Evolutionary conservation across 2,888 invertebrate genomes (phyloP).

Genomic region (Idaea biselata): DNA sequence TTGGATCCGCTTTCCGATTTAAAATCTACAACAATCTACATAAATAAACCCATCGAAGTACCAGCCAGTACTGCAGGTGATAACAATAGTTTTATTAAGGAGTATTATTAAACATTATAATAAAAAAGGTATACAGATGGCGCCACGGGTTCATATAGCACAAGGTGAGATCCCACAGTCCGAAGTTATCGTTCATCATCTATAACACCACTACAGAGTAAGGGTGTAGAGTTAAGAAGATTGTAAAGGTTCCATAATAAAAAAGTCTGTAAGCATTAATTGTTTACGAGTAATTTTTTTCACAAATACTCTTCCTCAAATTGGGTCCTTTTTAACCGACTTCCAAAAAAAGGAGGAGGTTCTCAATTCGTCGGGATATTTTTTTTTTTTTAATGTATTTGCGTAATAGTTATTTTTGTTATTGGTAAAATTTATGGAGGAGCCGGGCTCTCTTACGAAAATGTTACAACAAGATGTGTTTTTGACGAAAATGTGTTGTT

Average conservation of each 20-base stretch:
- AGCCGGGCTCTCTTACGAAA: no score
- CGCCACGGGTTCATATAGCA: slow-evolving; percentile 64
- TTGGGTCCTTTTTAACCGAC: no score
- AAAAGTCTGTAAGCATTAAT: neutral
- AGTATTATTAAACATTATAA: slow-evolving; percentile 28
- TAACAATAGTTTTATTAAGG: slow-evolving; percentile 26
- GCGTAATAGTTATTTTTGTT: no score
- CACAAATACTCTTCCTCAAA: no score
- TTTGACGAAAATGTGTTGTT: no score
- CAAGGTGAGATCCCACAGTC: slow-evolving; percentile 58
- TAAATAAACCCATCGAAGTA: neutral
- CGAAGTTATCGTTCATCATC: slow-evolving; percentile 64
- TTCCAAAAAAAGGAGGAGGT: no score
- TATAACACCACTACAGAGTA: slow-evolving; percentile 52
- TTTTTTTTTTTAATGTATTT: no score
- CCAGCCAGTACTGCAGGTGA: slow-evolving; percentile 23
- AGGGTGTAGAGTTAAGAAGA: slow-evolving; percentile 34
- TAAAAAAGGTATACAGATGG: slow-evolving; percentile 50
- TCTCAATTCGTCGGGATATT: no score
- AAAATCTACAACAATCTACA: neutral
- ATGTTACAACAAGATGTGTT: no score
- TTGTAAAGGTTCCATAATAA: slow-evolving; percentile 23
- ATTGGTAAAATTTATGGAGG: no score
- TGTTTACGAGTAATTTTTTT: no score
- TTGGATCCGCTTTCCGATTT: neutral